phyloP scores from a whole-genome alignment of 2,113 vertebrate genomes.

The Megatriorchis doriae region DNA sequence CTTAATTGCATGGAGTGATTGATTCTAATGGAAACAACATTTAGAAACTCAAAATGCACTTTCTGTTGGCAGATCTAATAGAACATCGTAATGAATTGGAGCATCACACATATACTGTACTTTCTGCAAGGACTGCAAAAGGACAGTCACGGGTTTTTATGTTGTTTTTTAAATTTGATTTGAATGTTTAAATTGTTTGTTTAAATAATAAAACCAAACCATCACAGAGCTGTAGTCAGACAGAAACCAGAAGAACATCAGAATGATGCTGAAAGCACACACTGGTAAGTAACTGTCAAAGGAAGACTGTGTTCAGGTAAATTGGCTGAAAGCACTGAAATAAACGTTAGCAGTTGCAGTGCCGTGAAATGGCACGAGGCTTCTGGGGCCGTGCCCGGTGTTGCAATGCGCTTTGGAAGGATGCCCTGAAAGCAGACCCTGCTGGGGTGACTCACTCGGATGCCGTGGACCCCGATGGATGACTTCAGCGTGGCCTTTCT shows the following conservation, averaged over 20 bases:
- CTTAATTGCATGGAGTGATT: conserved; percentile 91
- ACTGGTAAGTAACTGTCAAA: neutral
- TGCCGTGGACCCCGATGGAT: accelerated
- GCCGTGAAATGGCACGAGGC: neutral
- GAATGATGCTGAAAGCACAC: neutral
- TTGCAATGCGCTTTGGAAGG: accelerated
- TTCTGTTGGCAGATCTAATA: conserved; percentile 72
- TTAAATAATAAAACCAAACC: neutral
- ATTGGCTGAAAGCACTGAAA: neutral
- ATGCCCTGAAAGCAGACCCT: neutral
- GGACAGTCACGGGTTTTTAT: conserved; percentile 9
- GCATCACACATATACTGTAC: conserved; percentile 19
- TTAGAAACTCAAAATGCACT: conserved; percentile 80
- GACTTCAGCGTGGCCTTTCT: neutral
- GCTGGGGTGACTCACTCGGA: neutral
- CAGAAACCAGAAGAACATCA: neutral
- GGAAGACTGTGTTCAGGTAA: neutral
- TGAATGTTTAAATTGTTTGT: conserved; percentile 40
- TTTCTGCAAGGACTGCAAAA: conserved; percentile 57
- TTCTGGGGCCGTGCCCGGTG: neutral
- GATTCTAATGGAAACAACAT: conserved; percentile 89
- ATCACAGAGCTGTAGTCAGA: neutral
- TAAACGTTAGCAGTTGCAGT: neutral
- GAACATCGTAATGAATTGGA: conserved; percentile 72
- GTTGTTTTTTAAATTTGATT: neutral